phyloP scores from a whole-genome alignment of 2,113 vertebrate genomes.

The Dinomys branickii region DNA sequence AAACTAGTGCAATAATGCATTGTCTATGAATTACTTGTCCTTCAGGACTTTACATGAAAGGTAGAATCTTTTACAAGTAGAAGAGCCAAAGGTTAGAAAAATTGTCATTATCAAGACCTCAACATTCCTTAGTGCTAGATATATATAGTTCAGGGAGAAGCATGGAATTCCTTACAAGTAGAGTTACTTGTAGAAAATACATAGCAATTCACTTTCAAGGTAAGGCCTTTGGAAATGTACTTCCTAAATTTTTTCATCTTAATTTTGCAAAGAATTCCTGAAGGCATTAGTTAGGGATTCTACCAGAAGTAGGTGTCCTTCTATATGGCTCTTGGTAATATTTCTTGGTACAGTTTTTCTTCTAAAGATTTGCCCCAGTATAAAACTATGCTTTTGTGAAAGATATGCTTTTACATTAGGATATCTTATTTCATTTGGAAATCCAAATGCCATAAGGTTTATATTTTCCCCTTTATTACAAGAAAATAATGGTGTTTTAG shows the following conservation, averaged over 20 bases:
- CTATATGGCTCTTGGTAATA: background rate
- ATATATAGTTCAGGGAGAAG: background rate
- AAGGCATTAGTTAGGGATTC: background rate
- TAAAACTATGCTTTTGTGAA: slow-evolving; percentile 15
- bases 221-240: background rate
- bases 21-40: background rate
- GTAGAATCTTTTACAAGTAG: background rate
- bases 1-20: background rate
- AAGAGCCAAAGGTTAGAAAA: background rate
- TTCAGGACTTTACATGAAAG: background rate
- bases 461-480: background rate
- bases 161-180: background rate
- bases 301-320: accelerated
- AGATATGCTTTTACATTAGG: background rate
- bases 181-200: background rate
- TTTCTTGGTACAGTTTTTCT: background rate
- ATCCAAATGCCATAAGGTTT: background rate
- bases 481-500: background rate
- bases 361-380: background rate
- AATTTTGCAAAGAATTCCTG: background rate
- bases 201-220: background rate
- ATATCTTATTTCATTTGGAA: background rate
- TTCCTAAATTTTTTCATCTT: background rate
- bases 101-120: background rate
- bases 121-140: background rate